A percentile compares a stretch with the other conserved stretches of the same genome.
Conservation (phyloP, 2,888 invertebrate species). For the Ennomos fuscantarius region DNA sequence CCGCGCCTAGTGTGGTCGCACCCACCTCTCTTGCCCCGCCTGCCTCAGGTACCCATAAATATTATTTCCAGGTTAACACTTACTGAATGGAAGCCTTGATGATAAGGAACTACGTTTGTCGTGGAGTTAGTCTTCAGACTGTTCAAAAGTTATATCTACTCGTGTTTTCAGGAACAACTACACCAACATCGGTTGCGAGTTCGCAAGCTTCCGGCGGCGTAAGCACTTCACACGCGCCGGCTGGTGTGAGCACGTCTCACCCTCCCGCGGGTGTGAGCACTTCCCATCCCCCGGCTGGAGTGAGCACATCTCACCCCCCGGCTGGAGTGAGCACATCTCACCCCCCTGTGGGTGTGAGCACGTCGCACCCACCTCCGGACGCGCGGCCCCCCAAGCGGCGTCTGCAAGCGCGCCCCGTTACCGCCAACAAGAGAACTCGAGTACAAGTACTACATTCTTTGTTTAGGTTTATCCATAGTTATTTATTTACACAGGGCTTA, state of each 20-base stretch:
- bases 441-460: constrained; percentile 69
- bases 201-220: constrained; percentile 58
- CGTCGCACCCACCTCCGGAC: constrained; percentile 68
- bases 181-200: constrained; percentile 52
- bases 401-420: constrained; percentile 70
- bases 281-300: constrained; percentile 53
- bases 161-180: constrained; percentile 34
- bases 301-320: constrained; percentile 58
- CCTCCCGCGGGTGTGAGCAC: constrained; percentile 54
- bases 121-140: too few relatives aligned
- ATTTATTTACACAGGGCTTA: too few relatives aligned
- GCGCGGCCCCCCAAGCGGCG: constrained; percentile 71
- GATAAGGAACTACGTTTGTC: too few relatives aligned
- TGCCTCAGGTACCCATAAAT: constrained; percentile 45
- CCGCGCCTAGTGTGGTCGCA: constrained; percentile 45
- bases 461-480: too few relatives aligned
- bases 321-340: constrained; percentile 53
- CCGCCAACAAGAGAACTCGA: constrained; percentile 83
- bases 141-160: constrained; percentile 18
- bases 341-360: constrained; percentile 55
- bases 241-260: constrained; percentile 48
- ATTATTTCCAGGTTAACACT: too few relatives aligned
- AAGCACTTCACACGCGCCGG: constrained; percentile 54
- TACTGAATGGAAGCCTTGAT: too few relatives aligned
- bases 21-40: constrained; percentile 55